A percentile compares a stretch with the other conserved stretches of the same genome.
phyloP scores from a whole-genome alignment of 2,888 invertebrate species.

The Drosophila niveifrons region DNA sequence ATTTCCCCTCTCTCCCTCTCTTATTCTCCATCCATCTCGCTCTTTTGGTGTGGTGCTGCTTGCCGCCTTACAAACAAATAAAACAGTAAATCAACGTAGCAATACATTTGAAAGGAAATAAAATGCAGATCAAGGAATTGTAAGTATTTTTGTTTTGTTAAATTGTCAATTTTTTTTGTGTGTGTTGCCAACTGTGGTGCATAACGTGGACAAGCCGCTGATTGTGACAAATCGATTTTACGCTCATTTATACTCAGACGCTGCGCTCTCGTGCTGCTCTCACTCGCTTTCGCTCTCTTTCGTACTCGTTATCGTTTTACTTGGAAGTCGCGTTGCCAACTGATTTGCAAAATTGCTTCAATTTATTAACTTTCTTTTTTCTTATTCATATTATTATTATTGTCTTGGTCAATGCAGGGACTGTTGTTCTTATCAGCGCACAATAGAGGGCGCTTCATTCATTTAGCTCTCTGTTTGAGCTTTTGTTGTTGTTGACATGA shows the following conservation, averaged over 20 bases:
- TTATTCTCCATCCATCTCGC: conserved; percentile 15
- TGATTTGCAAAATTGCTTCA: conserved; percentile 24
- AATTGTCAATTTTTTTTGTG: conserved; percentile 1
- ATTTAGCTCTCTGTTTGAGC: conserved; percentile 2
- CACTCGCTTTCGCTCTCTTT: conserved; percentile 26
- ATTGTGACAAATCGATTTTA: conserved; percentile 76
- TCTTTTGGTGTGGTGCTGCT: conserved; percentile 15
- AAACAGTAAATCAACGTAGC: conserved; percentile 51
- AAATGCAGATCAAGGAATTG: conserved; percentile 84
- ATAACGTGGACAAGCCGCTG: conserved; percentile 54
- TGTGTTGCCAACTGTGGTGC: conserved; percentile 30
- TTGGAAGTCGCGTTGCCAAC: conserved; percentile 56
- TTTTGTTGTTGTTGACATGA: conserved; percentile 38
- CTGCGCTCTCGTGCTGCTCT: conserved; percentile 33
- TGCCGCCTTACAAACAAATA: conserved; percentile 26
- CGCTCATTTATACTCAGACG: conserved; percentile 48
- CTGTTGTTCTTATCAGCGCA: conserved; percentile 14
- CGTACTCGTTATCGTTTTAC: conserved; percentile 32
- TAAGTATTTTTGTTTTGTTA: conserved; percentile 63
- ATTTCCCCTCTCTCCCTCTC: conserved; percentile 46
- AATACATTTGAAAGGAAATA: conserved; percentile 51
- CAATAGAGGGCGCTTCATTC: not conserved
- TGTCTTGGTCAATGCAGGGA: conserved; percentile 11
- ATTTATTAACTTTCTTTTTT: conserved; percentile 44
- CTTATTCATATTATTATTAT: conserved; percentile 3